A percentile compares a stretch with the other conserved stretches of the same genome.
Evolutionary conservation across 2,797 vertebrate species (phyloP).

Genomic region (Gobio occitaniae): DNA sequence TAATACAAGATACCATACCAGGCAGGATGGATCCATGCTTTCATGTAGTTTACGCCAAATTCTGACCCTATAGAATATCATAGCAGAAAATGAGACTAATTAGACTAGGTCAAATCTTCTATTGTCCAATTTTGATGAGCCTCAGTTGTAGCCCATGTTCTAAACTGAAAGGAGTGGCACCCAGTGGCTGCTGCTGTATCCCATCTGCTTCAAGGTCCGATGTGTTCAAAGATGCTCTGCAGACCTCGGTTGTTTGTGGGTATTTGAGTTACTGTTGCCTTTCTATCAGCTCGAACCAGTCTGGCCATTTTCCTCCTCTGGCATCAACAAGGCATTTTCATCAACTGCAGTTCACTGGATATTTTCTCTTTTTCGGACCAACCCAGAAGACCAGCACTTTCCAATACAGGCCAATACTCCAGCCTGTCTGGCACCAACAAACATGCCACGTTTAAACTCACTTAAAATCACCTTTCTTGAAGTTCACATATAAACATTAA

Average conservation of each 20-base stretch:
- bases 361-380: neutral
- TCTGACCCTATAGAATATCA: conserved; percentile 27
- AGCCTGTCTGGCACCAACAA: neutral
- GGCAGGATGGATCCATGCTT: conserved; percentile 46
- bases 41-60: conserved; percentile 55
- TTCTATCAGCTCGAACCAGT: conserved; percentile 47
- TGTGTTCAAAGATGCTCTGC: too few relatives aligned
- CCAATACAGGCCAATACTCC: neutral
- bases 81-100: neutral
- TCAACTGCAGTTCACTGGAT: neutral
- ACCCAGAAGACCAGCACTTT: too few relatives aligned
- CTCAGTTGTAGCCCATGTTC: too few relatives aligned
- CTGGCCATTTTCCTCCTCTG: conserved; percentile 54
- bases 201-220: neutral
- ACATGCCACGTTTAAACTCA: neutral
- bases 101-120: neutral
- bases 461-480: neutral
- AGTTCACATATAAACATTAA: neutral
- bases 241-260: neutral
- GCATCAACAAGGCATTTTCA: conserved; percentile 49
- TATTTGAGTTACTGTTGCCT: neutral
- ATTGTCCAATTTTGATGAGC: too few relatives aligned
- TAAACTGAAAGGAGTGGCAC: neutral
- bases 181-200: neutral
- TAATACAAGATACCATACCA: conserved; percentile 11